Evolutionary conservation across 2,888 invertebrate genomes (phyloP).

Genomic region (Platynereis dumerilii): DNA sequence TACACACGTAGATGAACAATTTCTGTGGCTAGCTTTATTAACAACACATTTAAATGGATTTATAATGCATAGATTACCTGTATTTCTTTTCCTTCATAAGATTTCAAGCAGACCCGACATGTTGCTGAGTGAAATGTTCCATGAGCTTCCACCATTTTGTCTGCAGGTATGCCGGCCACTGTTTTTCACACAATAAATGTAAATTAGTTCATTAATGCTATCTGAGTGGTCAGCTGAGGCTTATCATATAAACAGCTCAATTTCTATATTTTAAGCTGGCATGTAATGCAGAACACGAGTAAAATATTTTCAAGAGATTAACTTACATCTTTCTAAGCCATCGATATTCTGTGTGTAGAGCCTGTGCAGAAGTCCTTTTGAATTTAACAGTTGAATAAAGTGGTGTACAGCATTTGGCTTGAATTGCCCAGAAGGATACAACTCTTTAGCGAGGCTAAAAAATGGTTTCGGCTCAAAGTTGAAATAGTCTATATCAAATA

Average conservation of each 20-base stretch:
- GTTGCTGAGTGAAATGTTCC: slow-evolving; percentile 35
- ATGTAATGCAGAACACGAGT: too few species aligned
- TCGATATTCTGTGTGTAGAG: slow-evolving; percentile 66
- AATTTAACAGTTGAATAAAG: slow-evolving; percentile 61
- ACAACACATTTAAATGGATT: neutral
- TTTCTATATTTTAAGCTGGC: too few species aligned
- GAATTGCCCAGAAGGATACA: slow-evolving; percentile 78
- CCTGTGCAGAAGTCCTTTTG: slow-evolving; percentile 61
- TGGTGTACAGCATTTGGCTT: slow-evolving; percentile 64
- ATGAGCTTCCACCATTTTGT: slow-evolving; percentile 38
- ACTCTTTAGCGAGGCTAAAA: slow-evolving; percentile 86
- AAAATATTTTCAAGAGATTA: too few species aligned
- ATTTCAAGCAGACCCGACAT: slow-evolving; percentile 29
- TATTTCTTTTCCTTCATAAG: slow-evolving; percentile 22
- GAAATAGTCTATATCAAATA: slow-evolving; percentile 91
- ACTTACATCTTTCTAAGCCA: slow-evolving; percentile 64
- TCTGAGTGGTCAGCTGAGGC: too few species aligned
- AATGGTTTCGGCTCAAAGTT: slow-evolving; percentile 85
- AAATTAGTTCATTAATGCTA: too few species aligned
- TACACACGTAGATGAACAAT: too few species aligned
- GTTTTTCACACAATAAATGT: too few species aligned
- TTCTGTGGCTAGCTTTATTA: too few species aligned
- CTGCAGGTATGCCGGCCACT: slow-evolving; percentile 39
- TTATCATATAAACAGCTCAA: too few species aligned
- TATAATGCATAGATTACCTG: slow-evolving; percentile 27